phyloP scores from a whole-genome alignment of 1,140 invertebrate genomes.

The Ceratina calcarata region DNA sequence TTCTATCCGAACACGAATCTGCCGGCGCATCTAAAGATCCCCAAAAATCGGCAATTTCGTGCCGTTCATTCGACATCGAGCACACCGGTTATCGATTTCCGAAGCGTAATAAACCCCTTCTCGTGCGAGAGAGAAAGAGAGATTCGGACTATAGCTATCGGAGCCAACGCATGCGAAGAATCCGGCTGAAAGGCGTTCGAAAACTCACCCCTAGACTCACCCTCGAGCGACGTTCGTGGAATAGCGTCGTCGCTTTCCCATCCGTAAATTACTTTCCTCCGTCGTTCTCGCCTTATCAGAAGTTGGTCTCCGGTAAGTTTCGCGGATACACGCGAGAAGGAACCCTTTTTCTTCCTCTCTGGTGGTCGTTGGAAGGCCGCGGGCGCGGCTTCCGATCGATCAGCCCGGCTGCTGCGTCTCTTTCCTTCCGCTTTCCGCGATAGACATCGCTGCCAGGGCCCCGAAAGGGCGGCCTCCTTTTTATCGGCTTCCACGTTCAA shows the following conservation, averaged over 20 bases:
- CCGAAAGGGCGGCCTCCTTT: background rate
- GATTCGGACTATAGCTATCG: background rate
- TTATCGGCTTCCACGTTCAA: constrained; percentile 8
- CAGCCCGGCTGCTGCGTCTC: constrained; percentile 59
- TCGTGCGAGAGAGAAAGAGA: background rate
- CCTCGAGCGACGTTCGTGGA: background rate
- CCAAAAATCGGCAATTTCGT: constrained; percentile 10
- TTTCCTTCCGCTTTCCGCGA: constrained; percentile 55
- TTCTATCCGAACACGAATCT: background rate
- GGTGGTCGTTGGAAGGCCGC: background rate
- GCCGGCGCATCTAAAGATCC: background rate
- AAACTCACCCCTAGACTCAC: background rate
- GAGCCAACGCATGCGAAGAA: background rate
- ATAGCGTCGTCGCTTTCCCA: constrained; percentile 16
- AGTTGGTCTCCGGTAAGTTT: constrained; percentile 5
- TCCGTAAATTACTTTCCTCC: constrained; percentile 34
- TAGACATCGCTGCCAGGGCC: constrained; percentile 44
- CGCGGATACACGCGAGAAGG: background rate
- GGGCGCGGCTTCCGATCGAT: constrained; percentile 64
- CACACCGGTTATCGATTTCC: constrained; percentile 33
- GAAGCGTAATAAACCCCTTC: constrained; percentile 35
- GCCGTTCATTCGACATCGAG: background rate
- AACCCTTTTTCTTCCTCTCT: background rate
- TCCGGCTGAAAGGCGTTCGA: constrained; percentile 22
- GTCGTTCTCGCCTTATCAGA: constrained; percentile 11